Base-by-base conservation (phyloP, 1,140 invertebrate species). In the Temnothorax nylanderi region DNA sequence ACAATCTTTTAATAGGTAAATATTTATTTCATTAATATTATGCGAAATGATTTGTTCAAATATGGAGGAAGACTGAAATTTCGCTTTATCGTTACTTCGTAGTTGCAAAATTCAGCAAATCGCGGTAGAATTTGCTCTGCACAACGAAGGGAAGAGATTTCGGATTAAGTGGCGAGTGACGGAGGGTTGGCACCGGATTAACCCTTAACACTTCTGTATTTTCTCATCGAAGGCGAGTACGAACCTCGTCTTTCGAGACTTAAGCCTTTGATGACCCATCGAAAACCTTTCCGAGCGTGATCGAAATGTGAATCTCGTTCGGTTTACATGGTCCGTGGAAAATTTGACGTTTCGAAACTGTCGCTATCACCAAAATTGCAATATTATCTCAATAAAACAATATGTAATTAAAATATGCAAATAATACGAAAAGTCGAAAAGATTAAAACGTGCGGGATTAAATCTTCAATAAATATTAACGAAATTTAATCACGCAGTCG, bases 181-280 rank as follows among this genome's bases (percentile, higher is more conserved):
- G 84, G 54, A 86, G 87, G 85, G 71, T 86, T 89, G 89, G 77
- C 87, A 77, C 64, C 67, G 87, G 89, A 93, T 93, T 90, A 92
- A 85, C 77, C 84, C 56, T 60, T 64, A 64, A 56, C 60, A 71
- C 77, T 64, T 37, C 58, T 85, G 87, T 87, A 89, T 86, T 90
- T 86, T 86, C 86, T 85, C 64, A 41, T 58, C 80, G 44, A 64
- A 87, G 85, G 60, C 75, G 90, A 91, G 65, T 91, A 87, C 71
- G 56, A 56, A 81, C 67, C 82, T 84, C 88, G 84, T 90, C 90
- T 86, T 72, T 41, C 34, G 54, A 37, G 56, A 47, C 85, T 26
- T 88, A 91, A 93, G 88, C 88, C 88, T 88, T 86, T 77, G 90
- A 85, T 87, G 90, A 93, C 93, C 90, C 88, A 60, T 82, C 89